These are phyloP conservation scores for Polyodon spathula DNA, from an alignment of 2,113 vertebrate species.

Conservation along the genomic window DNA sequence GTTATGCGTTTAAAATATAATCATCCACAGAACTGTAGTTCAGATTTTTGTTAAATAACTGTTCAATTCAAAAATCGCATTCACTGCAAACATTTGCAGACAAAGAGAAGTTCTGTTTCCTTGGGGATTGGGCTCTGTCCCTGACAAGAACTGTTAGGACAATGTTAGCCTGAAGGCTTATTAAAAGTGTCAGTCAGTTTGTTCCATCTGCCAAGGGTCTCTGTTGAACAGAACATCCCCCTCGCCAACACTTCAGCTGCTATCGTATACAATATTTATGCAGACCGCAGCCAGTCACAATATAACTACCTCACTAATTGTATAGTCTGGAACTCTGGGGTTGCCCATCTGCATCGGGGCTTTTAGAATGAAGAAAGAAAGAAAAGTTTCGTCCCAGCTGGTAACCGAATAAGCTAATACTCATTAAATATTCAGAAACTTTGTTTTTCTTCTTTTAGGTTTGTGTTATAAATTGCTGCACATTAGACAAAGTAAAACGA, in stretches of 20 bases:
- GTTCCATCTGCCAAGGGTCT: slow-evolving; percentile 91
- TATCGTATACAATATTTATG: slow-evolving; percentile 94
- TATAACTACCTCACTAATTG: slow-evolving; percentile 65
- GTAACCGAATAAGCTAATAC: slow-evolving; percentile 64
- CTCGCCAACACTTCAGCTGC: slow-evolving; percentile 79
- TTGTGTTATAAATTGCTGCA: slow-evolving; percentile 1
- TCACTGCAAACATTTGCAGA: slow-evolving; percentile 41
- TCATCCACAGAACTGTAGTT: slow-evolving; percentile 22
- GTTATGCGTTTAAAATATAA: slow-evolving; percentile 5
- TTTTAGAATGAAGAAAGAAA: slow-evolving; percentile 48
- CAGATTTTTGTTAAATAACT: slow-evolving; percentile 21
- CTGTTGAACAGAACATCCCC: slow-evolving; percentile 29
- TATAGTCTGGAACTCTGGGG: slow-evolving; percentile 59
- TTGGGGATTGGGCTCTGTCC: slow-evolving; percentile 41
- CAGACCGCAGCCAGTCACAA: slow-evolving; percentile 63
- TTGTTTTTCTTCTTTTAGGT: slow-evolving; percentile 22
- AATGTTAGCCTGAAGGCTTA: slow-evolving; percentile 23
- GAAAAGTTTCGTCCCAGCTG: slow-evolving; percentile 62
- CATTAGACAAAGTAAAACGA: no score
- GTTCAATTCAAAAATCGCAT: slow-evolving; percentile 14
- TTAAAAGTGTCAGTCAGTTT: slow-evolving; percentile 53
- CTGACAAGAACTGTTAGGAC: slow-evolving; percentile 52
- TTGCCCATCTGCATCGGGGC: slow-evolving; percentile 78
- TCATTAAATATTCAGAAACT: slow-evolving; percentile 70
- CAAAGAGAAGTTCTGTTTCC: slow-evolving; percentile 62